Conservation (phyloP, 2,888 invertebrate genomes). For the Dascillus cervinus region DNA sequence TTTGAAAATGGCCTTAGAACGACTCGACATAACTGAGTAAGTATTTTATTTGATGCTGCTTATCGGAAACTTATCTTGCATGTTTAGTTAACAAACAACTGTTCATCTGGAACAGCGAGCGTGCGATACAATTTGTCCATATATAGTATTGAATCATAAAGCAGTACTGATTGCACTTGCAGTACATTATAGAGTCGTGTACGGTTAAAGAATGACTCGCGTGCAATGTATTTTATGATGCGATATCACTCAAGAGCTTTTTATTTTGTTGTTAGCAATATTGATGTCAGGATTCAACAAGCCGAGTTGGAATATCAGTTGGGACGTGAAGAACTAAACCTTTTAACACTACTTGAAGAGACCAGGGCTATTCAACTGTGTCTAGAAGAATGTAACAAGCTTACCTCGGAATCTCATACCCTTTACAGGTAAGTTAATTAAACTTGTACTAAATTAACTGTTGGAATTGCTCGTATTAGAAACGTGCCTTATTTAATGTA, state of each 20-base stretch:
- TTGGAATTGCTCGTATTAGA: background rate
- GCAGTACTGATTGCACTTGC: no score
- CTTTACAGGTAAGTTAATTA: slow-evolving; percentile 39
- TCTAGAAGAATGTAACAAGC: slow-evolving; percentile 56
- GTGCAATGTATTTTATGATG: background rate
- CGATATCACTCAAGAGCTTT: background rate
- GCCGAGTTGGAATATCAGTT: slow-evolving; percentile 85
- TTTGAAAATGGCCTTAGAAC: slow-evolving; percentile 69
- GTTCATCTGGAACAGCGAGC: no score
- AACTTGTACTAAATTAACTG: no score
- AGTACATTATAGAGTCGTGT: no score
- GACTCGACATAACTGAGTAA: slow-evolving; percentile 83
- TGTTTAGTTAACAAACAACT: no score
- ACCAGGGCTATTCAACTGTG: slow-evolving; percentile 70
- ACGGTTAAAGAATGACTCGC: no score
- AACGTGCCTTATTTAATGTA: background rate
- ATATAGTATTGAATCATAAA: no score
- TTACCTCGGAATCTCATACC: slow-evolving; percentile 35
- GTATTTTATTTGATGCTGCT: slow-evolving; percentile 26
- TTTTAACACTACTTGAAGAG: slow-evolving; percentile 77
- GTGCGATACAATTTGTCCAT: no score
- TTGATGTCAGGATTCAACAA: slow-evolving; percentile 82
- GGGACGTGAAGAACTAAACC: slow-evolving; percentile 80
- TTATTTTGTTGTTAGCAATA: slow-evolving; percentile 55
- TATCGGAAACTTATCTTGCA: background rate